These are phyloP conservation scores for Himalopsyche tibetana DNA, from an alignment of 2,888 invertebrate species.

Conservation along the genomic window DNA sequence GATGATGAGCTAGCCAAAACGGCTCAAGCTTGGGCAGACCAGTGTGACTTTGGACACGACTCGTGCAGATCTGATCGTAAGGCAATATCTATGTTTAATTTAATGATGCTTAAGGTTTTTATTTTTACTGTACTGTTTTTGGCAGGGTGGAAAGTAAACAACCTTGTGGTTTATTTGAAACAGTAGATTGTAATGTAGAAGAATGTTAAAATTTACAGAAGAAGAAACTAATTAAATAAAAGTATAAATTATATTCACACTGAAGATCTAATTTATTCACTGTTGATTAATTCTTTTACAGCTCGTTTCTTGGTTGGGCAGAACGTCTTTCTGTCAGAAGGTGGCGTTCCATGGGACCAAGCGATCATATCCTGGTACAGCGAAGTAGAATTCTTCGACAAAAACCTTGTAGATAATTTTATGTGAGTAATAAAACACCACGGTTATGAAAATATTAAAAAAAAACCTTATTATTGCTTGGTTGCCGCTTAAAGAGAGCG, in stretches of 20 bases:
- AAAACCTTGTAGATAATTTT: constrained; percentile 66
- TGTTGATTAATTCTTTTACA: constrained; percentile 61
- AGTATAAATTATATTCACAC: too few relatives aligned
- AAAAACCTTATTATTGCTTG: too few relatives aligned
- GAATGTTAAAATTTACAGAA: not conserved
- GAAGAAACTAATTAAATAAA: not conserved
- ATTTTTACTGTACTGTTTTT: too few relatives aligned
- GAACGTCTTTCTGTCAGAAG: constrained; percentile 68
- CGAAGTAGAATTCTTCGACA: constrained; percentile 69
- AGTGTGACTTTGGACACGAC: constrained; percentile 71
- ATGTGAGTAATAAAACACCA: constrained; percentile 54
- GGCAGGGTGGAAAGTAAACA: not conserved
- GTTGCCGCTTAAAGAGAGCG: too few relatives aligned
- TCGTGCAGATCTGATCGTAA: constrained; percentile 70
- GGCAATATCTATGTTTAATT: constrained; percentile 58
- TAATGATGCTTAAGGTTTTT: too few relatives aligned
- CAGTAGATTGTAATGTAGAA: not conserved
- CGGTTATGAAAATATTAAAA: too few relatives aligned
- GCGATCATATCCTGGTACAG: constrained; percentile 69
- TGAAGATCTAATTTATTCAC: not conserved
- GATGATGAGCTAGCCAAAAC: constrained; percentile 71
- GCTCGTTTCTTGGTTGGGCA: constrained; percentile 72
- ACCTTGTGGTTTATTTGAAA: not conserved
- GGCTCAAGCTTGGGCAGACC: constrained; percentile 73
- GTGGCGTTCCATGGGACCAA: constrained; percentile 64